Percentiles rank a stretch among this genome's conserved stretches.
These are phyloP conservation scores for Oxytorus armatus DNA, from an alignment of 2,888 invertebrate species.

Conservation along the genomic window DNA sequence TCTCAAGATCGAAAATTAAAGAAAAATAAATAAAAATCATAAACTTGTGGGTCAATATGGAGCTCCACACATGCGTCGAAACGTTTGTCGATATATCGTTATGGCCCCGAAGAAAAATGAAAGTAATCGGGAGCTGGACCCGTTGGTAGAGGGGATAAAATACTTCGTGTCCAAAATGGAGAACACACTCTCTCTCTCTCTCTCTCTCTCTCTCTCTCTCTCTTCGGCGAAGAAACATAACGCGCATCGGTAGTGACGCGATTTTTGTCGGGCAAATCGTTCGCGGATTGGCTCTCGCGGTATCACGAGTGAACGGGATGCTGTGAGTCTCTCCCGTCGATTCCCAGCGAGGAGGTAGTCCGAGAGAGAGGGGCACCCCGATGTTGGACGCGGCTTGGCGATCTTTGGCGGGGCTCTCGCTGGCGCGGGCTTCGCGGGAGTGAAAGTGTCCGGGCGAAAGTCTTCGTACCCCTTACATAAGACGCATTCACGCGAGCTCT, in stretches of 20 bases:
- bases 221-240: conserved; percentile 42
- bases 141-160: conserved; percentile 45
- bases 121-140: conserved; percentile 68
- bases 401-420: conserved; percentile 47
- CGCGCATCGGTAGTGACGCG: conserved; percentile 53
- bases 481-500: conserved; percentile 72
- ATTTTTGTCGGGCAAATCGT: conserved; percentile 32
- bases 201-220: conserved; percentile 27
- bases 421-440: conserved; percentile 72
- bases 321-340: no score
- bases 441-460: conserved; percentile 84
- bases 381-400: conserved; percentile 39
- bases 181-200: conserved; percentile 27
- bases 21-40: background rate
- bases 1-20: background rate
- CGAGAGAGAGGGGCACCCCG: conserved; percentile 25
- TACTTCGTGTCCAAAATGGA: conserved; percentile 56
- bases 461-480: conserved; percentile 82
- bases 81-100: conserved; percentile 32
- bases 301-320: conserved; percentile 82
- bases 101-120: conserved; percentile 73
- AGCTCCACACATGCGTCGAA: conserved; percentile 22
- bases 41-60: background rate
- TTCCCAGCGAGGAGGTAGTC: conserved; percentile 33
- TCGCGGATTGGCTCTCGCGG: conserved; percentile 55